Conservation (phyloP, 2,797 vertebrate genomes). For the Intellagama lesueurii region DNA sequence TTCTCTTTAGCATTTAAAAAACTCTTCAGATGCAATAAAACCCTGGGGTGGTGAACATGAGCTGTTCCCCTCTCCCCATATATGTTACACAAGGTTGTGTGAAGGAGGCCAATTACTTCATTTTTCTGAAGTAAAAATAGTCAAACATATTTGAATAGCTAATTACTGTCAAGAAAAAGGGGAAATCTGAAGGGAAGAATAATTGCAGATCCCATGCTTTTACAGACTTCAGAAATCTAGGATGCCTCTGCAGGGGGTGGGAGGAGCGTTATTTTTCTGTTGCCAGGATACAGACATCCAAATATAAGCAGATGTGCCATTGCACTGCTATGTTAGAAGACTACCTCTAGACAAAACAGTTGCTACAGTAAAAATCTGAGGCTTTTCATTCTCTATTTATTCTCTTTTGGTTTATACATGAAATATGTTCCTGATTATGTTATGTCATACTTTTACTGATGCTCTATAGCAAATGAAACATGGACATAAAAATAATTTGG, state of each 20-base stretch:
- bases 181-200: conserved; percentile 2
- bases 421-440: background rate
- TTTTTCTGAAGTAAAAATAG: conserved; percentile 31
- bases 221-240: background rate
- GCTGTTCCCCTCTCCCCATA: background rate
- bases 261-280: conserved; percentile 28
- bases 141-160: conserved; percentile 6
- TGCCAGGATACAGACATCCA: conserved; percentile 39
- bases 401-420: conserved; percentile 24
- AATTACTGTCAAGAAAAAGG: conserved; percentile 23
- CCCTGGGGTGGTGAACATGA: background rate
- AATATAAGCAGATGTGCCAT: conserved; percentile 36
- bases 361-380: conserved; percentile 8
- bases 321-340: background rate
- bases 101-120: conserved; percentile 30
- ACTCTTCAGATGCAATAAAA: background rate
- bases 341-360: background rate
- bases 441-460: background rate
- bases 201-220: background rate
- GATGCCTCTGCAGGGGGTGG: background rate
- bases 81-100: background rate
- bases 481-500: background rate
- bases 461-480: conserved; percentile 1
- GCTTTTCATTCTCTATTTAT: conserved; percentile 8
- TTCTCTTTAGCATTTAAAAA: background rate